Evolutionary conservation across 2,888 invertebrate genomes (phyloP), one percentile per base, ranked within the genome.

Genomic region (Ophion obscuratus): DNA sequence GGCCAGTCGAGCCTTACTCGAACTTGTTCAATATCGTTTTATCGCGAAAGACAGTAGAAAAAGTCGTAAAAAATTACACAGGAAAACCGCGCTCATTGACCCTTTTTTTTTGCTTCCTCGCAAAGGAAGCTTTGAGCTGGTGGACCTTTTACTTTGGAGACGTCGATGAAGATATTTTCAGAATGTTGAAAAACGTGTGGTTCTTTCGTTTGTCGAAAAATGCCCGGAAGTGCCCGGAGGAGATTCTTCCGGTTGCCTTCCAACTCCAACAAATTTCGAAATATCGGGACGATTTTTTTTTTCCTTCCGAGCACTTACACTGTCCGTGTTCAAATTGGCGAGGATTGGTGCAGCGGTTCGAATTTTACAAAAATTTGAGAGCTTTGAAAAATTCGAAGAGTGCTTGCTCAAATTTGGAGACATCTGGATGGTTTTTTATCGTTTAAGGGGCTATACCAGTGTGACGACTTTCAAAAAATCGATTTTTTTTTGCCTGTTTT

Each of bases 61-160:
- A 74, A 44, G 44, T 61, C 24, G 27, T 74, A 74, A 27, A 74
- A 74, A 74, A 24, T 61, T 36, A 10, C 36, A 61, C 61, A 36
- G 17, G 57, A 4, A n/a, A 27, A 17, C 31, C 31, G n/a, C 27
- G 11, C 9, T 57, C 31, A 9, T 40, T 0, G 64, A 61, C 10
- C 61, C 17, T 64, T 64, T 17, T 14, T 67, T 67, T 20, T 44
- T 24, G 6, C 20, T 53, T 14, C 53, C 40, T 40, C 40, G 40
- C 5, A 40, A 40, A 7, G 40, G 7, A 40, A 40, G 40, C 40
- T 40, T 40, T 40, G 40, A 53, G 1, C 53, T 53, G 53, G 14
- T 53, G 53, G 53, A 53, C 53, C 4, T 14, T 53, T 53, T 17
- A 53, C 53, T 14, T 53, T 17, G 14, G 17, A 40, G 40, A 53